Conservation (phyloP, 2,888 invertebrate species). For the Mesorhabditis belari region DNA sequence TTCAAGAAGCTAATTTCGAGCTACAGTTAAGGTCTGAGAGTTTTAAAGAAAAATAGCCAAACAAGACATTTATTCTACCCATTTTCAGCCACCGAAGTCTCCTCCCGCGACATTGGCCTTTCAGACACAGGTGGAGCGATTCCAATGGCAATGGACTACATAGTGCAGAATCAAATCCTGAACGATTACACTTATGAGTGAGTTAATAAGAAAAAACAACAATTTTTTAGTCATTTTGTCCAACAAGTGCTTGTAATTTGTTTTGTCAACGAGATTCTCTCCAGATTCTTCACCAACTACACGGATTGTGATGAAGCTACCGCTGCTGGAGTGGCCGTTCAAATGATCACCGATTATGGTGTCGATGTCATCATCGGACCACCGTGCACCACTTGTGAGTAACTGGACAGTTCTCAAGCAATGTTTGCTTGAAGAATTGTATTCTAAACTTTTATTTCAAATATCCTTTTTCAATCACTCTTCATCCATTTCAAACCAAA, state of each 20-base stretch:
- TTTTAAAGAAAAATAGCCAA: not conserved
- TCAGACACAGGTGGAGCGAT: not conserved
- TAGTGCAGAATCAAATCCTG: not conserved
- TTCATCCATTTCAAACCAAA: no score
- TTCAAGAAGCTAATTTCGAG: no score
- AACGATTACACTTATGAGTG: not conserved
- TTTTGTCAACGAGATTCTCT: not conserved
- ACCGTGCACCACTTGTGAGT: not conserved
- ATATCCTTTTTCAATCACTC: no score
- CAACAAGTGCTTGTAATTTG: not conserved
- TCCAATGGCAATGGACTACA: not conserved
- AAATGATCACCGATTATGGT: constrained; percentile 13
- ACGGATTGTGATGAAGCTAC: constrained; percentile 34
- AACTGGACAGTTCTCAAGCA: no score
- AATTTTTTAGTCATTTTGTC: no score
- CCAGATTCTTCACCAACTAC: constrained; percentile 1
- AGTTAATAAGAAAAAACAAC: no score
- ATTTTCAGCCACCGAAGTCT: not conserved
- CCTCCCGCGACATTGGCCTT: not conserved
- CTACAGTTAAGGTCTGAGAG: not conserved
- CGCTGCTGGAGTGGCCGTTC: constrained; percentile 24
- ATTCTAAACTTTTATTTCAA: no score
- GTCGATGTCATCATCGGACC: constrained; percentile 40
- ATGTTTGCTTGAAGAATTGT: no score
- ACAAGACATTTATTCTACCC: no score